Evolutionary conservation across 2,797 vertebrate genomes (phyloP).

Genomic region (Lepilemur ruficaudatus): DNA sequence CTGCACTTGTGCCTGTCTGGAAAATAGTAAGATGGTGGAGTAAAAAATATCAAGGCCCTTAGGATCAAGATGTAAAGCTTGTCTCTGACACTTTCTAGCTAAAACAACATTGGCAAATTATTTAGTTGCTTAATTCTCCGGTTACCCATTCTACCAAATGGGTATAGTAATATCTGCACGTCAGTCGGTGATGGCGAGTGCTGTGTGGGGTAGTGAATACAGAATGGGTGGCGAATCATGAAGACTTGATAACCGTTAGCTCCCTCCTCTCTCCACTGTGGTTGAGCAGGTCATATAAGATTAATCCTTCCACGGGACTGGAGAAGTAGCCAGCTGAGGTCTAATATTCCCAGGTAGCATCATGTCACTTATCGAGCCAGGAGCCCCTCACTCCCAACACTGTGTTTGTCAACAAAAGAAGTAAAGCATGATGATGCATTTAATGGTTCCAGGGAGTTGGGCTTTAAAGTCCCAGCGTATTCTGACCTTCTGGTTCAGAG

Average conservation of each 20-base stretch:
- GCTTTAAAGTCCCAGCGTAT: conserved; percentile 17
- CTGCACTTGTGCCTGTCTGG: not conserved
- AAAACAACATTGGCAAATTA: not conserved
- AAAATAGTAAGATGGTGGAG: not conserved
- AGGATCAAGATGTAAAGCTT: not conserved
- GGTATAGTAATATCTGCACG: not conserved
- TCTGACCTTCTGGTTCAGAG: not conserved
- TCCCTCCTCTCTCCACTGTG: not conserved
- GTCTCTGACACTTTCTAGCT: not conserved
- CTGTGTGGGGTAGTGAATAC: not conserved
- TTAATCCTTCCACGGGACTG: not conserved
- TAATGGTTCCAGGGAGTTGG: not conserved
- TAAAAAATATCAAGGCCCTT: not conserved
- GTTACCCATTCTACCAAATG: not conserved
- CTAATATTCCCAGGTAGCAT: not conserved
- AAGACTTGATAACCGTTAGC: not conserved
- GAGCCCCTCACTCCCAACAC: not conserved
- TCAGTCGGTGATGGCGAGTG: not conserved
- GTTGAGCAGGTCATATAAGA: not conserved
- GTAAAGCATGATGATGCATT: not conserved
- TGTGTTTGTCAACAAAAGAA: not conserved
- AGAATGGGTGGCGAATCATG: not conserved
- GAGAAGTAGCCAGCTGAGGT: not conserved
- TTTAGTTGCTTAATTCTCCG: not conserved
- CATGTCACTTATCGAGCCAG: not conserved